Conservation (phyloP, 2,113 vertebrate species). For the Leuciscus idus region DNA sequence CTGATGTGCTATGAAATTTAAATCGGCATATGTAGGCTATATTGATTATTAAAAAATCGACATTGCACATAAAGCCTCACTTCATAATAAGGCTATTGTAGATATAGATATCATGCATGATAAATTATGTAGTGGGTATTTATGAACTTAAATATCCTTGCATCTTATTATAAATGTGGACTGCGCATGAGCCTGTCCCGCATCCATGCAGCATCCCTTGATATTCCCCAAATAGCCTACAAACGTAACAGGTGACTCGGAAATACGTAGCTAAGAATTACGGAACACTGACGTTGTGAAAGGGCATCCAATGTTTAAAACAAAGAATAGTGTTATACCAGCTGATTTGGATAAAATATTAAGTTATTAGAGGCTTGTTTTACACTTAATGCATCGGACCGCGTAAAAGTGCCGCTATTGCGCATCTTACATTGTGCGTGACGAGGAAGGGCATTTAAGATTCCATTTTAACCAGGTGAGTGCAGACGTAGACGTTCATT, state of each 20-base stretch:
- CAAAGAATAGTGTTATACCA: too few relatives aligned
- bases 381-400: not conserved
- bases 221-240: not conserved
- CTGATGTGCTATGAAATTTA: not conserved
- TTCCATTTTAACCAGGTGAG: not conserved
- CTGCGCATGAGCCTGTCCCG: conserved; percentile 8
- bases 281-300: not conserved
- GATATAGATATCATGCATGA: not conserved
- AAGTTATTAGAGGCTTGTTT: not conserved
- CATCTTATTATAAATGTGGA: not conserved
- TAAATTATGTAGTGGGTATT: not conserved
- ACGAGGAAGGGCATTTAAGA: not conserved
- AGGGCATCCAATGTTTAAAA: not conserved
- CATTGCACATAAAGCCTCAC: not conserved
- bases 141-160: not conserved
- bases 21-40: not conserved
- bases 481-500: not conserved
- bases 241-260: conserved; percentile 18
- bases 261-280: not conserved
- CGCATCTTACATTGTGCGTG: not conserved
- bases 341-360: too few relatives aligned
- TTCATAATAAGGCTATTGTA: not conserved
- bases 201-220: not conserved
- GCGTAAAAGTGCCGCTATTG: not conserved
- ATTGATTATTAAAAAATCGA: not conserved